Conservation (phyloP, 1,140 invertebrate species). For the Drosophila hydei region DNA sequence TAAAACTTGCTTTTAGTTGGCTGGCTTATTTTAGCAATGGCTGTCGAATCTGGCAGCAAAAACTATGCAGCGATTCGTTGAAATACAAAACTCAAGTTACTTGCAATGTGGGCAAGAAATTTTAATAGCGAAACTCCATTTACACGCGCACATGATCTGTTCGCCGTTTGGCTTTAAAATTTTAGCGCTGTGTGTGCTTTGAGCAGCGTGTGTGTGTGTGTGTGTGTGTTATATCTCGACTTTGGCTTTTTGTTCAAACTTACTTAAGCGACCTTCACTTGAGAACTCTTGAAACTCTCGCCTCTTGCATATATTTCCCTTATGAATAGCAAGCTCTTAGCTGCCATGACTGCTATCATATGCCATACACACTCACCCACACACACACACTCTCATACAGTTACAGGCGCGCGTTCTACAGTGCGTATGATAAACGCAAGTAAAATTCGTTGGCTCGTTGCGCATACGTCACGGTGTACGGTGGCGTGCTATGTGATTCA, state of each 20-base stretch:
- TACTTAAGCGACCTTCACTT: conserved; percentile 41
- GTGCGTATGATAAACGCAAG: conserved; percentile 71
- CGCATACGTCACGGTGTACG: conserved; percentile 72
- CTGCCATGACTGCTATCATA: conserved; percentile 23
- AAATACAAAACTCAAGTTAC: neutral
- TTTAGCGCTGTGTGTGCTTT: conserved; percentile 7
- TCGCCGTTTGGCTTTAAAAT: conserved; percentile 17
- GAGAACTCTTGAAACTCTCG: conserved; percentile 29
- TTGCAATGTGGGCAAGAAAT: neutral
- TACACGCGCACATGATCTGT: conserved; percentile 7
- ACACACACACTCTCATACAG: neutral
- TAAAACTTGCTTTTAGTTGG: no score
- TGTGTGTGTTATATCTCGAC: conserved; percentile 17
- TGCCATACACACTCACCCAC: neutral
- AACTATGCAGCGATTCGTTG: neutral
- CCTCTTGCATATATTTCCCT: conserved; percentile 35
- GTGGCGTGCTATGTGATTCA: conserved; percentile 21
- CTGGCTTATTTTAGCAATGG: conserved; percentile 1
- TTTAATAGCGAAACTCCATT: conserved; percentile 1
- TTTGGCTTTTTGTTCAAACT: conserved; percentile 31
- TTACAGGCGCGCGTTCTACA: conserved; percentile 13
- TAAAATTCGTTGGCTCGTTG: conserved; percentile 56
- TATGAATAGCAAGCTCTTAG: conserved; percentile 33
- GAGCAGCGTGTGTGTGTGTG: conserved; percentile 1
- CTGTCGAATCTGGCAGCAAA: neutral